Base-by-base conservation (phyloP, 2,113 vertebrate genomes). In the Manacus vitellinus region DNA sequence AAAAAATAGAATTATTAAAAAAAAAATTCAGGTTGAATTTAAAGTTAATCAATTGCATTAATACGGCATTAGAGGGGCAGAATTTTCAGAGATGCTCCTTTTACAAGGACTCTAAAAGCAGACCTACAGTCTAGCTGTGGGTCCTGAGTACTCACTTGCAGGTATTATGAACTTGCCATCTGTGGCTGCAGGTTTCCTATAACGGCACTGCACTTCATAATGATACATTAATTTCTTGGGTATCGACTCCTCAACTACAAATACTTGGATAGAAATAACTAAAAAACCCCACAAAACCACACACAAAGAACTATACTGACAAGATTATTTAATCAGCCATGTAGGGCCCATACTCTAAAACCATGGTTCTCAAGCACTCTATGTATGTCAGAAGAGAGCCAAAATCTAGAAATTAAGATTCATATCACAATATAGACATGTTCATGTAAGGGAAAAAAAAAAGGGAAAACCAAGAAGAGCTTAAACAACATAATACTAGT, bases 391-490 rank as follows among this genome's bases (percentile, higher is more conserved):
- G n/a, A 52, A 70, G 8, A 37, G 55, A 78, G 25, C 4, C 23
- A 63, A 19, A 12, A 66, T 44, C 33, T 39, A 19, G 22, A 94
- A 78, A 44, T 74, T 14, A 85, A n/a, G n/a, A 35, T 39, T 43
- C 7, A 22, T 59, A 21, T 16, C 10, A 77, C n/a, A 58, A 7
- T 49, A 52, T 9, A 3, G 0, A 52, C 3, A 12, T 25, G 6
- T 30, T 67, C 1, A 1, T 62, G 11, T 22, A 25, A 58, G 6
- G 11, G 11, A 4, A 2, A 3, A 56, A 46, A 54, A 21, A 14
- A 7, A 37, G 20, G 5, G 12, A 21, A 35, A 49, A 41, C 8
- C 4, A 68, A 58, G 14, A 35, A 20, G 9, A 70, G 14, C 12
- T 24, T 65, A 41, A 85, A 68, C 23, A 59, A 33, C 0, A 0